Evolutionary conservation across 2,888 invertebrate species (phyloP), one percentile per base, ranked within the genome.

Genomic region (Hybos culiciformis): DNA sequence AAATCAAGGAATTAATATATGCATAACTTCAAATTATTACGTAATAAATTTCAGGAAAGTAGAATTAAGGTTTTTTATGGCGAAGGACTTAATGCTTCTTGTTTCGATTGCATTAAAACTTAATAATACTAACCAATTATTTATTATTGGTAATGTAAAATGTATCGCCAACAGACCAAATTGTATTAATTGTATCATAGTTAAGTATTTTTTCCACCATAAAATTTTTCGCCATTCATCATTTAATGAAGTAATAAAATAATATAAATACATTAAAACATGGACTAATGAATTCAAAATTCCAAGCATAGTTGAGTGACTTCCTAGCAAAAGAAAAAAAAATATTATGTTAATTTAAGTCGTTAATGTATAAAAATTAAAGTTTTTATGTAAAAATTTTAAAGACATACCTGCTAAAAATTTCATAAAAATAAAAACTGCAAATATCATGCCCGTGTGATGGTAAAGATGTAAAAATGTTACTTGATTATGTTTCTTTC

Each of bases 161-260:
- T 80, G 78, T 0, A 77, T 43, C 0, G 75, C 62, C 23, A 76
- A 64, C 47, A 73, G 55, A 23, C 75, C 63, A 56, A 85, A 84
- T 58, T 84, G 84, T 0, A 77, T 75, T 59, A 91, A 73, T 67
- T 92, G 91, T 52, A 90, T 57, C 56, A 82, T 83, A 0, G 91
- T 91, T 46, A 92, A 79, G 55, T 84, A 73, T 50, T 82, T 83
- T 60, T 91, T 91, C 81, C 87, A 83, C 82, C 83, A 83, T 1
- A 81, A 60, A 41, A 78, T 78, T 45, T 78, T 69, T 51, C 80
- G 78, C 56, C 78, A 73, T 38, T 73, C 72, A 0, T 83, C 82
- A 34, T 81, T 72, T 44, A 80, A 66, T 0, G 86, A 83, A 1
- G 84, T 75, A 47, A 83, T 56, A 11, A 86, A 72, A 59, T 91